These are phyloP conservation scores for Anthrax anthrax DNA, from an alignment of 2,888 invertebrate species.

Conservation along the genomic window DNA sequence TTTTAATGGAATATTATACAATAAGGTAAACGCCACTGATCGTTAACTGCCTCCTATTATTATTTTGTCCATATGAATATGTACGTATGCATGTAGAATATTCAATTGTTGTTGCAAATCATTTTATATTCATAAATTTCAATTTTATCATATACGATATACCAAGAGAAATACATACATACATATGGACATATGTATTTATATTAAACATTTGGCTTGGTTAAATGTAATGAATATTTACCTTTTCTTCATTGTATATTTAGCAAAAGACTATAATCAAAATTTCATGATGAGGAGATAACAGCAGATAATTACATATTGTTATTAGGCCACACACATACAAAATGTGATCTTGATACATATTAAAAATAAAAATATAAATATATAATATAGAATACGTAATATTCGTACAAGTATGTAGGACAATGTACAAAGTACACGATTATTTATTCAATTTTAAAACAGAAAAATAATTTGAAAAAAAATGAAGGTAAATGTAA, in stretches of 20 bases:
- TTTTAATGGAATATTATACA: background rate
- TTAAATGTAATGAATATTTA: conserved; percentile 33
- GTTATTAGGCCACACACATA: conserved; percentile 23
- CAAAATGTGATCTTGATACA: too few species aligned
- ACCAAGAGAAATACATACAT: too few species aligned
- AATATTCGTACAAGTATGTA: too few species aligned
- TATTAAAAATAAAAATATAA: too few species aligned
- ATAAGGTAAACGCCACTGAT: background rate
- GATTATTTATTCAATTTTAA: too few species aligned
- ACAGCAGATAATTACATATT: conserved; percentile 34
- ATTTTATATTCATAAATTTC: background rate
- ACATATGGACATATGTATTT: too few species aligned
- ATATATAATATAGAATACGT: too few species aligned
- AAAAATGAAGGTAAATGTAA: too few species aligned
- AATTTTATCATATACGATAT: background rate
- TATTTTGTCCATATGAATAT: too few species aligned
- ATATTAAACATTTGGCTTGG: conserved; percentile 1
- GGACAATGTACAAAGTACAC: too few species aligned
- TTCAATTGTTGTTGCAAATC: background rate
- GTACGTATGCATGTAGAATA: too few species aligned
- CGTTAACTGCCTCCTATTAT: background rate
- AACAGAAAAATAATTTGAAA: too few species aligned
- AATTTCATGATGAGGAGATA: conserved; percentile 30
- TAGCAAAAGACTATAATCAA: conserved; percentile 28
- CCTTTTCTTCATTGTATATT: conserved; percentile 21